Evolutionary conservation across 1,140 invertebrate species (phyloP), one percentile per base, ranked within the genome.

Genomic region (Alviniconcha marisindica): DNA sequence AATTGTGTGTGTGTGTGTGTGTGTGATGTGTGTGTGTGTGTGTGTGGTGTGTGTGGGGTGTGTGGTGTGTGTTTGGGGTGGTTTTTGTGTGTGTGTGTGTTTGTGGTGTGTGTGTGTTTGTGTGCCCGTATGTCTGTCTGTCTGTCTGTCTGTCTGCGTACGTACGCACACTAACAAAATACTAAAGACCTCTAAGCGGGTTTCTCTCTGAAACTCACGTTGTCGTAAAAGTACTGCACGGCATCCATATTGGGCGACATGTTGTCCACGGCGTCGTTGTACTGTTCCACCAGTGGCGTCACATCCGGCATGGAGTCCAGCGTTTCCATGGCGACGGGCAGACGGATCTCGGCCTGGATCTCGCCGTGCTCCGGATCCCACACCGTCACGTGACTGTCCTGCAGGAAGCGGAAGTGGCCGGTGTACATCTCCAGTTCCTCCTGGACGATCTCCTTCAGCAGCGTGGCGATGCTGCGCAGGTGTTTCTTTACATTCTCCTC

Each of bases 271-370:
- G 54, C 63, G 56, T 81, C 77, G 44, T 85, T 83, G 28, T 66
- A 38, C 42, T 85, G 81, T 66, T 83, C 83, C n/a, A 85, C 44
- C 51, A 66, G 28, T 0, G 83, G 66, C 33, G 71, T 66, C n/a
- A 88, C 56, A 89, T 95, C 95, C 0, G 97, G 97, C 0, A 96
- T 96, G 88, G 96, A 95, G 90, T 97, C 97, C 90, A 98, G 97
- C 0, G 96, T 96, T 90, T 97, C 96, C 96, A 97, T 97, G 0
- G 96, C 96, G 94, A 97, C 96, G 0, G 97, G 97, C 31, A 98
- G 92, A 88, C 97, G 97, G 88, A 97, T 96, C 89, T 97, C 96
- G 21, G 97, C 91, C 79, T 96, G 94, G 84, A 98, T 95, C 63
- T 96, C 92, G 5, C 97, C 97, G 48, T 95, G 94, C 42, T 95